These are phyloP conservation scores for Leptarthrus brevirostris DNA, from an alignment of 2,888 invertebrate genomes.

Conservation along the genomic window DNA sequence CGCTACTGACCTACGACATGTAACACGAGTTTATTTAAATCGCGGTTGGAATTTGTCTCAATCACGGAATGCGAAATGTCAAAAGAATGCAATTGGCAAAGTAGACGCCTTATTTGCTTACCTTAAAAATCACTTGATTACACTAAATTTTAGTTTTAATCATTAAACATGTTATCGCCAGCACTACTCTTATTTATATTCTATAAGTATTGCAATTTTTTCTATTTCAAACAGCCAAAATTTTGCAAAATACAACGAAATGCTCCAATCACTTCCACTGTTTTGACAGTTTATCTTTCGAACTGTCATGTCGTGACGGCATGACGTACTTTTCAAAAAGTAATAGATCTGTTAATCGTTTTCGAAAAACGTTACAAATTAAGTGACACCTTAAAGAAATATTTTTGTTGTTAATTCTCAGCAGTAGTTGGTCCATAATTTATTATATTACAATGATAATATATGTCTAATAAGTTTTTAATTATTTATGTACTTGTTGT, in stretches of 20 bases:
- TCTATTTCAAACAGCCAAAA: conserved; percentile 10
- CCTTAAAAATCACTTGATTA: background rate
- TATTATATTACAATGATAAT: too few species aligned
- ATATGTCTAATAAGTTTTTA: too few species aligned
- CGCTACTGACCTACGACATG: conserved; percentile 13
- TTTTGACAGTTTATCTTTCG: conserved; percentile 22
- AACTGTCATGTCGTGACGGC: too few species aligned
- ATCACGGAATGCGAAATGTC: background rate
- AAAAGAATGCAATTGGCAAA: background rate
- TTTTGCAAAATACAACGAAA: conserved; percentile 14
- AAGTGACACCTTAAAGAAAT: too few species aligned
- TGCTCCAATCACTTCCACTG: conserved; percentile 22
- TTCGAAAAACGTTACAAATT: too few species aligned
- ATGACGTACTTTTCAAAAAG: too few species aligned
- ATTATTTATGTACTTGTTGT: too few species aligned
- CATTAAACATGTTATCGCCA: background rate
- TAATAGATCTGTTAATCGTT: too few species aligned
- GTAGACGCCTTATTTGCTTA: conserved; percentile 13
- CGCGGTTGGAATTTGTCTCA: background rate
- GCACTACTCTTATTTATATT: conserved; percentile 19
- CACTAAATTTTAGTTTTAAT: background rate
- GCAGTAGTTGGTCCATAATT: too few species aligned
- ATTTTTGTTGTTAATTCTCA: too few species aligned
- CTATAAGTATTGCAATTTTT: conserved; percentile 15
- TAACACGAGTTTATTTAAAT: background rate